Conservation (phyloP, 2,888 invertebrate species). For the Calephelis perditalis region DNA sequence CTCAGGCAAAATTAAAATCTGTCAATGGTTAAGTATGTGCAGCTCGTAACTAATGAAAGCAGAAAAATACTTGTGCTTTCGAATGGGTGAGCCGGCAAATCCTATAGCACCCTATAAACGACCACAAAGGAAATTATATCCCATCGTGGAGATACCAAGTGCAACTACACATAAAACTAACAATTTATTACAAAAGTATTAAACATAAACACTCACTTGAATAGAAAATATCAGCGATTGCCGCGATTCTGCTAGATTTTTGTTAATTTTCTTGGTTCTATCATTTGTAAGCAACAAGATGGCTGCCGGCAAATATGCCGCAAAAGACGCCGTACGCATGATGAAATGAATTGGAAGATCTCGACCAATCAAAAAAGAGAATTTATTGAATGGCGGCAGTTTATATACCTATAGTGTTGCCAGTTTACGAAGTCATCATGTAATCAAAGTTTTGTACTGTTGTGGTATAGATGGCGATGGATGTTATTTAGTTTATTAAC, state of each 20-base stretch:
- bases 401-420: conserved; percentile 58
- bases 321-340: conserved; percentile 37
- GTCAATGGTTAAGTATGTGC: conserved; percentile 39
- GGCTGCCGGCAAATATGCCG: conserved; percentile 44
- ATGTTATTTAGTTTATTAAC: neutral
- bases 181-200: conserved; percentile 8
- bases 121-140: conserved; percentile 69
- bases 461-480: neutral
- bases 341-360: conserved; percentile 20
- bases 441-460: neutral
- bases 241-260: conserved; percentile 62
- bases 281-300: conserved; percentile 47
- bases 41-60: conserved; percentile 73
- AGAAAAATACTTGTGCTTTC: conserved; percentile 60
- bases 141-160: conserved; percentile 81
- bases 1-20: too few relatives aligned
- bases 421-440: conserved; percentile 28
- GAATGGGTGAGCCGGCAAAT: conserved; percentile 71
- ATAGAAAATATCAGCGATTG: conserved; percentile 42
- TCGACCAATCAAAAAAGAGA: conserved; percentile 67
- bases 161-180: conserved; percentile 48
- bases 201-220: conserved; percentile 43
- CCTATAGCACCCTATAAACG: conserved; percentile 78
- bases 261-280: conserved; percentile 30
- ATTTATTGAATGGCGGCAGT: conserved; percentile 44